These are phyloP conservation scores for Platyrinchus mystaceus DNA, from an alignment of 2,797 vertebrate genomes.

Conservation along the genomic window DNA sequence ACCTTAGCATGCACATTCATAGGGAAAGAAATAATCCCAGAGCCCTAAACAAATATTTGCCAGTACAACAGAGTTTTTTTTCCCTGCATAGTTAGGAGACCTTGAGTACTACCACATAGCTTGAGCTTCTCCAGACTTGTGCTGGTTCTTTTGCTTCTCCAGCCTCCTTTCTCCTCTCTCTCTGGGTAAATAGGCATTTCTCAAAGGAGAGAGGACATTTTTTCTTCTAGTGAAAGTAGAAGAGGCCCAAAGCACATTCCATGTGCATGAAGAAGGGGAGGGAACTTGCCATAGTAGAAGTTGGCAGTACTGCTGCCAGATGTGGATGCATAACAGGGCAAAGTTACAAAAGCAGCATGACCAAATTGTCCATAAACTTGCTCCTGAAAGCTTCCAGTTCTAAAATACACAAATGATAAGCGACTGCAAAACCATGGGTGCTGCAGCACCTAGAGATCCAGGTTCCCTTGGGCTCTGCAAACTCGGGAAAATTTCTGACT, in stretches of 20 bases:
- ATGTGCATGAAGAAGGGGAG: neutral
- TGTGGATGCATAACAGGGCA: neutral
- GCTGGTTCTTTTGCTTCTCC: neutral
- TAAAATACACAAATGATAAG: neutral
- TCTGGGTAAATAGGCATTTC: neutral
- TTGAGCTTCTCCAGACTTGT: neutral
- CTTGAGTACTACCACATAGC: neutral
- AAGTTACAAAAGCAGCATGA: neutral
- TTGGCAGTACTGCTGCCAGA: neutral
- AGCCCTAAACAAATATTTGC: neutral
- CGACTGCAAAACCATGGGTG: neutral
- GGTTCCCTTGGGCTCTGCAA: neutral
- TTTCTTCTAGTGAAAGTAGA: neutral
- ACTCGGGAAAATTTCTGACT: neutral
- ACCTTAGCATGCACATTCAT: neutral
- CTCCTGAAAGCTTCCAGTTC: neutral
- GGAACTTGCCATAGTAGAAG: neutral
- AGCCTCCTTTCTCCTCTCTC: neutral
- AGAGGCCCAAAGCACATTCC: neutral
- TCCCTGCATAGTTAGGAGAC: accelerated
- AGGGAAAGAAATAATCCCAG: neutral
- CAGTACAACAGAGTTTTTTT: neutral
- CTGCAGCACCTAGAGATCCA: neutral
- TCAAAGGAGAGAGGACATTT: neutral
- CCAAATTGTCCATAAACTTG: neutral